Conservation (phyloP, 2,797 vertebrate genomes). For the Xenops minutus region DNA sequence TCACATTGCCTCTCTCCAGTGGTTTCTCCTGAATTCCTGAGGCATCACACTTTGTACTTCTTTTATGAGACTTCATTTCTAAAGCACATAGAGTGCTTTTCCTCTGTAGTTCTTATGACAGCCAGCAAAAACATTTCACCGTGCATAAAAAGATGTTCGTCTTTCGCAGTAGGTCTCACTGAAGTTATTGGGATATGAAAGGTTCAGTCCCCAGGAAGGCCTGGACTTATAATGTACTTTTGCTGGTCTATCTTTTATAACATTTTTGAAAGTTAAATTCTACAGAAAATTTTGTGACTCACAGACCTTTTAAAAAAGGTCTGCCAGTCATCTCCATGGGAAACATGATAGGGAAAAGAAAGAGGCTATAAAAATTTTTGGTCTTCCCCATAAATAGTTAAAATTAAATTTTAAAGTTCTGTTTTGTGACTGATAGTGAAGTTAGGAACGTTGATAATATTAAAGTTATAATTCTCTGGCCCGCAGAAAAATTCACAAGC, state of each 20-base stretch:
- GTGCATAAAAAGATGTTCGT: not conserved
- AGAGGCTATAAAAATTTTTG: not conserved
- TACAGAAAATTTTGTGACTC: not conserved
- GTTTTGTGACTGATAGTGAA: not conserved
- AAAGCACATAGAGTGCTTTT: not conserved
- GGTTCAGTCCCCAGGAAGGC: not conserved
- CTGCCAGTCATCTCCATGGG: not conserved
- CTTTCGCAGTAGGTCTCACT: not conserved
- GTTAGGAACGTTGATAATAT: not conserved
- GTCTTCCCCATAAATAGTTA: not conserved
- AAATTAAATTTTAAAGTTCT: not conserved
- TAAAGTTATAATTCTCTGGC: not conserved
- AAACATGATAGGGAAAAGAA: not conserved
- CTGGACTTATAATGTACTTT: not conserved
- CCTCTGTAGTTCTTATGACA: not conserved
- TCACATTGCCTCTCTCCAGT: not conserved
- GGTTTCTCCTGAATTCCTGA: constrained; percentile 16
- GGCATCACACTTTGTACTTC: not conserved
- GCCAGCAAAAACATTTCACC: not conserved
- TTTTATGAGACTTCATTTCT: not conserved
- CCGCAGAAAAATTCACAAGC: not conserved
- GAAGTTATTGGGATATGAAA: not conserved
- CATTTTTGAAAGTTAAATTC: not conserved
- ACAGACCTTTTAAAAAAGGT: not conserved
- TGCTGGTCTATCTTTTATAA: not conserved